Base-by-base conservation (phyloP, 2,888 invertebrate species). In the Eupelmus urozonus region DNA sequence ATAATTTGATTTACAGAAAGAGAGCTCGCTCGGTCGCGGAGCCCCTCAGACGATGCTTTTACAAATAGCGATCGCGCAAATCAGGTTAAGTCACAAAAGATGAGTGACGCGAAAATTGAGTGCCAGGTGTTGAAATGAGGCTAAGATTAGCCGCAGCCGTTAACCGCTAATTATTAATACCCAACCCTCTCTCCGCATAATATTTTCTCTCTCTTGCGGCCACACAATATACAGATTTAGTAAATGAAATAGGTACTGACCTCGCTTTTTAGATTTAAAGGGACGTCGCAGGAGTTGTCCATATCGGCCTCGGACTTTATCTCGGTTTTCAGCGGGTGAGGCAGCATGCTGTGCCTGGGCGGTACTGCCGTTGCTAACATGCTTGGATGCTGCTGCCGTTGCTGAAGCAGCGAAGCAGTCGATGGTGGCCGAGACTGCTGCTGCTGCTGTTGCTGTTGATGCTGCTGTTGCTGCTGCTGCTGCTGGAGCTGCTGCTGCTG, bases 231-330 rank as follows among this genome's bases (percentile, higher is more conserved):
- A n/a, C n/a, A n/a, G n/a, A 20, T 5, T 23, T 11, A 67, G 53
- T 2, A 5, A 1, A 23, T 9, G 4, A n/a, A n/a, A n/a, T n/a
- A n/a, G n/a, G n/a, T n/a, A 84, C 88, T 87, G 83, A 90, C 90
- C 89, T 90, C 90, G 84, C 88, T 90, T 85, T 90, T 90, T 80
- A 90, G 86, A 83, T 90, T 90, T 83, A 90, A 85, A 81, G 90
- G 90, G 76, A 89, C 86, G 82, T 90, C 90, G 85, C 87, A 89
- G 82, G 89, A 85, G 74, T 83, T 87, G 84, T 89, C 89, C 85
- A 86, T 85, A 81, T 88, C 88, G 60, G 84, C 80, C 60, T 78
- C 78, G 59, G 80, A 72, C 60, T 79, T 81, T 23, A 81, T 79
- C 62, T 81, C 81, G 51, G 75, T 53, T 85, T 89, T 89, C 82